These are phyloP conservation scores for Anoplopoma fimbria DNA, from an alignment of 2,113 vertebrate genomes.

Conservation along the genomic window DNA sequence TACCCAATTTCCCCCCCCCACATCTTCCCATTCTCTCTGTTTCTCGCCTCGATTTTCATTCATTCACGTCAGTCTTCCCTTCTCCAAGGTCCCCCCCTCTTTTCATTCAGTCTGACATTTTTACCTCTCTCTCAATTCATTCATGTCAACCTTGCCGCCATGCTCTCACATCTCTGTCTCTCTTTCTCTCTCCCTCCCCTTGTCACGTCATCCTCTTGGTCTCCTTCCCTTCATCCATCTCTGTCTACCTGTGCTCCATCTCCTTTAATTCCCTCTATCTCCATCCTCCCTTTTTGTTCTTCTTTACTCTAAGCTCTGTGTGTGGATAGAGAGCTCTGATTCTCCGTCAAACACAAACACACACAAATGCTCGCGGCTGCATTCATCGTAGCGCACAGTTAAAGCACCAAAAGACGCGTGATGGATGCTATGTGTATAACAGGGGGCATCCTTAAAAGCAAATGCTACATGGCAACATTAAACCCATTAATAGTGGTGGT, in stretches of 20 bases:
- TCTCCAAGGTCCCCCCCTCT: neutral
- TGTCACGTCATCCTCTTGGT: conserved; percentile 61
- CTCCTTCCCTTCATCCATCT: conserved; percentile 64
- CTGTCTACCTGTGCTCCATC: conserved; percentile 52
- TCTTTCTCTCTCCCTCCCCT: conserved; percentile 33
- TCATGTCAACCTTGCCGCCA: conserved; percentile 69
- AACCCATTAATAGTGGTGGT: neutral
- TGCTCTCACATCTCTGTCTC: conserved; percentile 62
- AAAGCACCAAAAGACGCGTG: neutral
- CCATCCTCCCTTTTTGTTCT: conserved; percentile 33
- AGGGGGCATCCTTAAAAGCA: neutral
- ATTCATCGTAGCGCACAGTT: neutral
- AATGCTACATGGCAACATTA: neutral
- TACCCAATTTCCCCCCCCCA: conserved; percentile 51
- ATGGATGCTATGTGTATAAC: neutral
- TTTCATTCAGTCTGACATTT: conserved; percentile 71
- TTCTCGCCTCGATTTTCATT: conserved; percentile 58
- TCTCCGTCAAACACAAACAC: conserved; percentile 14
- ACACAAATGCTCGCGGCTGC: conserved; percentile 1
- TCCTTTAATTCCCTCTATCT: conserved; percentile 36
- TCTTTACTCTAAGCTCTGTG: conserved; percentile 20
- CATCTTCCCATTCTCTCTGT: conserved; percentile 38
- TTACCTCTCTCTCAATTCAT: conserved; percentile 69
- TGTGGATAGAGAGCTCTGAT: conserved; percentile 16
- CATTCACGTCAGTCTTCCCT: conserved; percentile 43